Conservation (phyloP, 2,797 vertebrate species). For the Mus spretus region DNA sequence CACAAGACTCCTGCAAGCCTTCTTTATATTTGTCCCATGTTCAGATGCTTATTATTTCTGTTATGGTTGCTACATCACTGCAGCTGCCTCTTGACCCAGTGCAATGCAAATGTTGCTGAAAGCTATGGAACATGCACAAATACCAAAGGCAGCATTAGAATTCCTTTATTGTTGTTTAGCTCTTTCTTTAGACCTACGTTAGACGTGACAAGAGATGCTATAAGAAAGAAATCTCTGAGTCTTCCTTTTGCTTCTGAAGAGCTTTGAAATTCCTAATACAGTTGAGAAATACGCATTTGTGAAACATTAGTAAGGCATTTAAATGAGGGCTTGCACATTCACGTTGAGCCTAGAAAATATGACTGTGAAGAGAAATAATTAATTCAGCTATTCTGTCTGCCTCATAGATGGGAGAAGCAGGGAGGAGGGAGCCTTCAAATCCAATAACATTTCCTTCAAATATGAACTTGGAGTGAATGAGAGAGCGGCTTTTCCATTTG, state of each 20-base stretch:
- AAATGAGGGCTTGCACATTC: constrained; percentile 28
- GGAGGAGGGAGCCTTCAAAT: constrained; percentile 30
- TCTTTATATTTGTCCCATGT: neutral
- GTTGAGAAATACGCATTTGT: neutral
- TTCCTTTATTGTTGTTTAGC: constrained; percentile 15
- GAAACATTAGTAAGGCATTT: constrained; percentile 52
- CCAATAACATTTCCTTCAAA: constrained; percentile 73
- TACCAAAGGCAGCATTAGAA: neutral
- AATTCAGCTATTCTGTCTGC: constrained; percentile 53
- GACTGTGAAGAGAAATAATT: constrained; percentile 60
- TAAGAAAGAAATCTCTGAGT: constrained; percentile 30
- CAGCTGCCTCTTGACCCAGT: neutral
- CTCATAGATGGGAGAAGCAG: constrained; percentile 28
- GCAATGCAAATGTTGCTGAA: neutral
- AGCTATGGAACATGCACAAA: neutral
- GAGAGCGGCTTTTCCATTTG: constrained; percentile 80
- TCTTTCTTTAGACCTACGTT: neutral
- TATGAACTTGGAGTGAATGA: constrained; percentile 76
- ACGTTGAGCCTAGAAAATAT: neutral
- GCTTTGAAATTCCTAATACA: constrained; percentile 60
- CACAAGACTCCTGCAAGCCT: neutral
- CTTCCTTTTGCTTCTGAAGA: constrained; percentile 14
- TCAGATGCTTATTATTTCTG: neutral
- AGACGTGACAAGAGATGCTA: neutral
- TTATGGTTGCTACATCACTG: neutral